These are phyloP conservation scores for Lophura nycthemera DNA, from an alignment of 2,113 vertebrate genomes.

Conservation along the genomic window DNA sequence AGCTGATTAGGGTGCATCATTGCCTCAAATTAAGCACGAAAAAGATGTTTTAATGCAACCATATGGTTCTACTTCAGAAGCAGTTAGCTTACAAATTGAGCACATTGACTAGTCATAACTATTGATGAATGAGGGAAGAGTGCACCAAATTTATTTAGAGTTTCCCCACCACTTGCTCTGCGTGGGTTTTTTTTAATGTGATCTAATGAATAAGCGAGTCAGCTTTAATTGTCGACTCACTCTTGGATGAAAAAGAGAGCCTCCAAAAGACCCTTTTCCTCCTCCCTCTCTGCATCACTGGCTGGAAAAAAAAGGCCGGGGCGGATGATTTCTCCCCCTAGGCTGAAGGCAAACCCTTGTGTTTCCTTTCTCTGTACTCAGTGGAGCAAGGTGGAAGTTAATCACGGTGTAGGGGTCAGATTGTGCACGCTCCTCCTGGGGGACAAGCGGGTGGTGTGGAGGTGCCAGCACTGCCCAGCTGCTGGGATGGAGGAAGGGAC, in stretches of 20 bases:
- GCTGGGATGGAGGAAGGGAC: background rate
- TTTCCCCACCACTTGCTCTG: background rate
- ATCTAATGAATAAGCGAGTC: constrained; percentile 55
- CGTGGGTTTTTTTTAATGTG: constrained; percentile 23
- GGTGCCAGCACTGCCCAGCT: background rate
- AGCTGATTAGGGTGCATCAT: constrained; percentile 76
- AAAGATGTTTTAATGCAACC: constrained; percentile 72
- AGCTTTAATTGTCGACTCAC: constrained; percentile 42
- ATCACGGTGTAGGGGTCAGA: background rate
- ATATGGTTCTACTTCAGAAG: constrained; percentile 77
- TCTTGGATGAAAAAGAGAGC: background rate
- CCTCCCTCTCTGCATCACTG: background rate
- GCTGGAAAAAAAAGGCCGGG: background rate
- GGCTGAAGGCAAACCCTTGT: background rate
- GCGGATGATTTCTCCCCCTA: background rate
- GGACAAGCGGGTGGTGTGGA: background rate
- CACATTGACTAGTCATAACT: constrained; percentile 18
- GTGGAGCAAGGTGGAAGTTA: background rate
- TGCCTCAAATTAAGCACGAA: constrained; percentile 79
- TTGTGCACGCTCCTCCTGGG: background rate
- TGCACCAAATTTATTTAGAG: constrained; percentile 48
- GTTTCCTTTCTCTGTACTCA: background rate
- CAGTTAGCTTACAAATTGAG: constrained; percentile 69
- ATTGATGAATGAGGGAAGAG: constrained; percentile 53
- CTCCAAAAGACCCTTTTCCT: background rate